Conservation (phyloP, 2,888 invertebrate genomes). For the Melanostoma mellinum region DNA sequence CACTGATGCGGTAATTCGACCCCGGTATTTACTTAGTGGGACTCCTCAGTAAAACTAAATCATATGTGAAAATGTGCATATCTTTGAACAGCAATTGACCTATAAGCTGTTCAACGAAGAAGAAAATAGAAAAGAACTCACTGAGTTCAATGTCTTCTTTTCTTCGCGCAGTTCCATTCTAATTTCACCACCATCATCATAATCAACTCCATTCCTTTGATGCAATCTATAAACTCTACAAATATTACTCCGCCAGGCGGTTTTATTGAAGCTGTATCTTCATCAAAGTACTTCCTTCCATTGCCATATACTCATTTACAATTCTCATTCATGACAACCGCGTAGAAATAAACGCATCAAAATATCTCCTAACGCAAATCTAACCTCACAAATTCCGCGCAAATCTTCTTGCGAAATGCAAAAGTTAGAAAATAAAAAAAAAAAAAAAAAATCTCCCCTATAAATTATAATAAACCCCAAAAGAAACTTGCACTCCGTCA, state of each 20-base stretch:
- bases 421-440: background rate
- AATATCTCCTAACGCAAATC: conserved; percentile 32
- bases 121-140: conserved; percentile 3
- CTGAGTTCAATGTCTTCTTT: conserved; percentile 53
- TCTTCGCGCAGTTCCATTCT: conserved; percentile 29
- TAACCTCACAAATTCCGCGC: conserved; percentile 37
- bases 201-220: conserved; percentile 27
- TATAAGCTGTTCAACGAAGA: conserved; percentile 14
- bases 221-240: conserved; percentile 17
- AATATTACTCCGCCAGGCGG: conserved; percentile 36
- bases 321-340: conserved; percentile 1
- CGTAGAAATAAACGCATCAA: conserved; percentile 16
- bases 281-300: conserved; percentile 10
- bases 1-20: no score
- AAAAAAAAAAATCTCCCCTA: conserved; percentile 40
- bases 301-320: conserved; percentile 19
- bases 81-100: no score
- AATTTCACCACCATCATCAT: conserved; percentile 36
- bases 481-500: conserved; percentile 43
- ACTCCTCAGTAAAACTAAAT: no score
- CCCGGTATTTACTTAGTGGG: no score
- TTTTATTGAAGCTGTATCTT: conserved; percentile 27
- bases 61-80: no score
- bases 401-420: conserved; percentile 8
- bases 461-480: conserved; percentile 59